Evolutionary conservation across 2,888 invertebrate genomes (phyloP).

Genomic region (Tuta absoluta): DNA sequence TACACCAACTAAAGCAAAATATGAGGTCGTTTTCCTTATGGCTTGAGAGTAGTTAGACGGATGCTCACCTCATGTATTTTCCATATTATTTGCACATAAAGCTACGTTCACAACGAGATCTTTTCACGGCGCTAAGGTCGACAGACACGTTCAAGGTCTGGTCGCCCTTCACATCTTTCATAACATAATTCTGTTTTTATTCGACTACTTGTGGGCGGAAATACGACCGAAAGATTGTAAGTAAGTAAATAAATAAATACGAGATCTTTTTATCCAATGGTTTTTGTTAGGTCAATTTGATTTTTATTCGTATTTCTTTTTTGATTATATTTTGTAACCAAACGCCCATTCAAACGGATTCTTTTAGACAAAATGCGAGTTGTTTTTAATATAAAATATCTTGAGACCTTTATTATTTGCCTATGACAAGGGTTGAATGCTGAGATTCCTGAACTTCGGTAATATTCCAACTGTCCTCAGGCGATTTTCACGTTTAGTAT

Average conservation of each 20-base stretch:
- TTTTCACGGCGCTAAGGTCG: slow-evolving; percentile 51
- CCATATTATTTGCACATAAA: slow-evolving; percentile 43
- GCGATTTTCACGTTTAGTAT: too few species aligned
- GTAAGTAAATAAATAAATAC: neutral
- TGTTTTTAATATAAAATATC: neutral
- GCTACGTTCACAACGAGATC: slow-evolving; percentile 44
- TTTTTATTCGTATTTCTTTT: neutral
- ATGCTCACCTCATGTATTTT: slow-evolving; percentile 33
- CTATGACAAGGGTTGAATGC: neutral
- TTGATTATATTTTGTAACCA: neutral
- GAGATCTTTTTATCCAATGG: slow-evolving; percentile 4
- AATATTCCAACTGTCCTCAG: neutral
- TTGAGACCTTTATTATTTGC: slow-evolving; percentile 7
- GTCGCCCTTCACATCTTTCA: slow-evolving; percentile 25
- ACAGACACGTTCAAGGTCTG: slow-evolving; percentile 55
- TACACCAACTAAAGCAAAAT: neutral
- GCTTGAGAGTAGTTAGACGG: slow-evolving; percentile 21
- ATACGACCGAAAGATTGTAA: slow-evolving; percentile 2
- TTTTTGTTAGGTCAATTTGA: slow-evolving; percentile 9
- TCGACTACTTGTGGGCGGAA: slow-evolving; percentile 10
- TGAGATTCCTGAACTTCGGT: slow-evolving; percentile 1
- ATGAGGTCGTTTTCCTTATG: slow-evolving; percentile 27
- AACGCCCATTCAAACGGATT: slow-evolving; percentile 6
- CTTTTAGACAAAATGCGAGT: neutral
- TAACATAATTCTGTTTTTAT: slow-evolving; percentile 21